Evolutionary conservation across 2,888 invertebrate species (phyloP).

Genomic region (Nemurella pictetii): DNA sequence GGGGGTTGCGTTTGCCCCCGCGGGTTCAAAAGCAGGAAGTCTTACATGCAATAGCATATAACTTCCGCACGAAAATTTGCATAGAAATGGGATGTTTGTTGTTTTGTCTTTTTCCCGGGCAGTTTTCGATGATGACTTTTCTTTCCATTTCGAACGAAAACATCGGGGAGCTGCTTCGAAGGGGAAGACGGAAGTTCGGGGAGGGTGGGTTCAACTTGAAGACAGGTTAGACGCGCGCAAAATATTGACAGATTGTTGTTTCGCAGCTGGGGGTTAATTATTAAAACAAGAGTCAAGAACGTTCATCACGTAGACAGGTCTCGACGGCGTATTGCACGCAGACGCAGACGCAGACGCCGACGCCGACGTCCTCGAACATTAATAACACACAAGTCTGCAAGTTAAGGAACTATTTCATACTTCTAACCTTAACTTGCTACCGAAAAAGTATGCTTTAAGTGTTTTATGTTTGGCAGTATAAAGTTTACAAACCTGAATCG

Average conservation of each 20-base stretch:
- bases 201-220: not conserved
- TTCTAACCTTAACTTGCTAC: not conserved
- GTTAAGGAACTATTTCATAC: not conserved
- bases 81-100: not conserved
- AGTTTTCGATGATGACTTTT: not conserved
- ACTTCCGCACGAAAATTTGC: not conserved
- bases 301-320: constrained; percentile 22
- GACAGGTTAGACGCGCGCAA: not conserved
- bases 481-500: not conserved
- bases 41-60: not conserved
- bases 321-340: constrained; percentile 7
- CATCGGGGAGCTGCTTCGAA: not conserved
- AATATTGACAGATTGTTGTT: constrained; percentile 37
- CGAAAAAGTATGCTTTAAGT: not conserved
- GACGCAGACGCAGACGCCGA: not conserved
- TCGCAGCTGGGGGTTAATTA: constrained; percentile 33
- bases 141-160: not conserved
- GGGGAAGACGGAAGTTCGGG: not conserved
- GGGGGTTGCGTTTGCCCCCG: not conserved
- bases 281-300: constrained; percentile 30
- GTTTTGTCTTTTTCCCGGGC: not conserved
- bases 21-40: not conserved
- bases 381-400: not conserved
- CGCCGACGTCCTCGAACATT: not conserved
- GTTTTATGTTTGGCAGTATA: not conserved